Percentiles rank a stretch among this genome's conserved stretches.
phyloP scores from a whole-genome alignment of 1,140 invertebrate genomes.

The Choristoneura fumiferana region DNA sequence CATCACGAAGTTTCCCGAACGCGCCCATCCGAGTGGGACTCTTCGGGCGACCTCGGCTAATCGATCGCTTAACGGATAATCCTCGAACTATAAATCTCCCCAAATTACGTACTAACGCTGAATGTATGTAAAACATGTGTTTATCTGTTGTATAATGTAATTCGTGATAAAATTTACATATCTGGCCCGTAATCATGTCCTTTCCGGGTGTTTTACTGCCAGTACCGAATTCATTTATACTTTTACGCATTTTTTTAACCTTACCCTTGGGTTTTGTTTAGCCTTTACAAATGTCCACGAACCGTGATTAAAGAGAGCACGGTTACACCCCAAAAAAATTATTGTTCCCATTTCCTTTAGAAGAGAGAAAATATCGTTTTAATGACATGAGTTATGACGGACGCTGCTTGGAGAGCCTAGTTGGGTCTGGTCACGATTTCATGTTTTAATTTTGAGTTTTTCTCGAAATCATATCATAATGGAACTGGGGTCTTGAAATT shows the following conservation, averaged over 20 bases:
- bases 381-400: not conserved
- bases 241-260: constrained; percentile 6
- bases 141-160: constrained; percentile 6
- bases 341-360: constrained; percentile 10
- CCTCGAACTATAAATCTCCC: not conserved
- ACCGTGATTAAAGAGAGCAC: constrained; percentile 14
- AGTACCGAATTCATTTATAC: not conserved
- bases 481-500: not conserved
- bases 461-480: not conserved
- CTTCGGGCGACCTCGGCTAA: too few relatives aligned
- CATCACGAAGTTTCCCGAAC: too few relatives aligned
- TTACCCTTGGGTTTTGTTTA: constrained; percentile 3
- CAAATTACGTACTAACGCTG: not conserved
- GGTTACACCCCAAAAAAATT: not conserved
- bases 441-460: not conserved
- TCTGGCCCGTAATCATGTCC: constrained; percentile 1
- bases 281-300: constrained; percentile 1
- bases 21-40: too few relatives aligned
- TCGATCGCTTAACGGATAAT: too few relatives aligned
- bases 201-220: constrained; percentile 2
- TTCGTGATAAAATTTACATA: constrained; percentile 14
- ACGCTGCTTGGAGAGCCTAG: not conserved
- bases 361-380: constrained; percentile 2
- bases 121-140: constrained; percentile 12
- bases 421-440: not conserved